These are phyloP conservation scores for Lepus europaeus DNA, from an alignment of 2,113 vertebrate species.

Conservation along the genomic window DNA sequence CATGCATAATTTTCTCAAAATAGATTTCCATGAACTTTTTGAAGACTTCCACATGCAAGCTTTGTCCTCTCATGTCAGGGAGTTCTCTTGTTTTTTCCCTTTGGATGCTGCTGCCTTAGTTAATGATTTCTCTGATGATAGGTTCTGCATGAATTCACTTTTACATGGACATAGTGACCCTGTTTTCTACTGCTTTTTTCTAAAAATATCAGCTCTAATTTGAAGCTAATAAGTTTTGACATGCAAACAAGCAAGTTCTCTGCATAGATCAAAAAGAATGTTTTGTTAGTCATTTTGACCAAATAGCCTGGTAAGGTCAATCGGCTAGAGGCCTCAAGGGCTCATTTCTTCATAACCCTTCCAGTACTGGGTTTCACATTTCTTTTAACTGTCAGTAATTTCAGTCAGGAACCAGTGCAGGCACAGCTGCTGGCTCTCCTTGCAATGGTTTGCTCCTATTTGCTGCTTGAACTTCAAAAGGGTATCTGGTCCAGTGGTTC, in stretches of 20 bases:
- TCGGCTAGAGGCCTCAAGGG: background rate
- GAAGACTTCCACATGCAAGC: background rate
- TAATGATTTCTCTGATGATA: background rate
- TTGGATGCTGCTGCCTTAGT: background rate
- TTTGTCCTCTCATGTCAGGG: background rate
- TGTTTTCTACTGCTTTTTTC: background rate
- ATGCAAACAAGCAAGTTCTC: background rate
- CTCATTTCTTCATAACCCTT: background rate
- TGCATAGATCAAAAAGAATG: background rate
- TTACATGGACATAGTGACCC: background rate
- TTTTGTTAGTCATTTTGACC: background rate
- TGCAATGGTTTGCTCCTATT: background rate
- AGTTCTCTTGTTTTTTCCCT: background rate
- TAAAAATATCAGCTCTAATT: background rate
- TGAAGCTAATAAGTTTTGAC: background rate
- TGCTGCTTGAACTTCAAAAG: background rate
- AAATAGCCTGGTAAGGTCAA: background rate
- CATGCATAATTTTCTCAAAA: too few species aligned
- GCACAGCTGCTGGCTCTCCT: background rate
- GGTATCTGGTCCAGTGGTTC: background rate
- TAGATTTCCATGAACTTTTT: too few species aligned
- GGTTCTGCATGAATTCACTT: background rate
- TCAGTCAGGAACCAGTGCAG: background rate
- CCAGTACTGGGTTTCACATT: background rate
- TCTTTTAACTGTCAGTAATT: too few species aligned